phyloP scores from a whole-genome alignment of 2,888 invertebrate species.

The Alcis repandata region DNA sequence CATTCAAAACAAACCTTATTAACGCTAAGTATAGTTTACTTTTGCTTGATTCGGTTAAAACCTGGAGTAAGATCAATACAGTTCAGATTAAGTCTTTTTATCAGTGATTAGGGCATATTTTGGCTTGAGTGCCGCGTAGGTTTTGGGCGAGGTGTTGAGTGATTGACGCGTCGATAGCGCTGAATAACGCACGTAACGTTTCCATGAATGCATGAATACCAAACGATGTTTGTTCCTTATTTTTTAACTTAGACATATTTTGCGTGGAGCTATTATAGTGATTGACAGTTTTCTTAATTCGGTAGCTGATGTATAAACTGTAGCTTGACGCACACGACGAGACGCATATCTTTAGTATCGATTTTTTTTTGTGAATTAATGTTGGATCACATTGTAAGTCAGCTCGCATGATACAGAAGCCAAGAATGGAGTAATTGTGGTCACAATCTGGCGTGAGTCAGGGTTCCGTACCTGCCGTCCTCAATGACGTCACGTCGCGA shows the following conservation, averaged over 20 bases:
- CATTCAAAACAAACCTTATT: not conserved
- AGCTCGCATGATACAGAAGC: slow-evolving; percentile 27
- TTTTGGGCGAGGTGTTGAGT: slow-evolving; percentile 56
- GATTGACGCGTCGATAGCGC: slow-evolving; percentile 69
- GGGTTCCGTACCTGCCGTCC: not conserved
- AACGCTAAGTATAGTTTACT: not conserved
- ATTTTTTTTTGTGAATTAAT: not conserved
- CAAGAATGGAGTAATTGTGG: slow-evolving; percentile 34
- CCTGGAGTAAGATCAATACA: not conserved
- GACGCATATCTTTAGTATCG: not conserved
- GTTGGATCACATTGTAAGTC: slow-evolving; percentile 15
- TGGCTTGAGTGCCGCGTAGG: slow-evolving; percentile 1
- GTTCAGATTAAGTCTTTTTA: not conserved
- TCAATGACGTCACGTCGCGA: slow-evolving; percentile 32
- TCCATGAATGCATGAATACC: slow-evolving; percentile 74
- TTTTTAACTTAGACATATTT: slow-evolving; percentile 49
- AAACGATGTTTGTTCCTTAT: slow-evolving; percentile 58
- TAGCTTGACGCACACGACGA: not conserved
- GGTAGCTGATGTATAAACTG: slow-evolving; percentile 3
- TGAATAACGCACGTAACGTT: slow-evolving; percentile 64
- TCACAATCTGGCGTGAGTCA: slow-evolving; percentile 25
- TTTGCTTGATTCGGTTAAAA: not conserved
- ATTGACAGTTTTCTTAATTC: slow-evolving; percentile 50
- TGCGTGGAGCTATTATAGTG: slow-evolving; percentile 53
- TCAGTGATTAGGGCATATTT: slow-evolving; percentile 14